These are phyloP conservation scores for Platyura marginata DNA, from an alignment of 1,140 invertebrate genomes.

Conservation along the genomic window DNA sequence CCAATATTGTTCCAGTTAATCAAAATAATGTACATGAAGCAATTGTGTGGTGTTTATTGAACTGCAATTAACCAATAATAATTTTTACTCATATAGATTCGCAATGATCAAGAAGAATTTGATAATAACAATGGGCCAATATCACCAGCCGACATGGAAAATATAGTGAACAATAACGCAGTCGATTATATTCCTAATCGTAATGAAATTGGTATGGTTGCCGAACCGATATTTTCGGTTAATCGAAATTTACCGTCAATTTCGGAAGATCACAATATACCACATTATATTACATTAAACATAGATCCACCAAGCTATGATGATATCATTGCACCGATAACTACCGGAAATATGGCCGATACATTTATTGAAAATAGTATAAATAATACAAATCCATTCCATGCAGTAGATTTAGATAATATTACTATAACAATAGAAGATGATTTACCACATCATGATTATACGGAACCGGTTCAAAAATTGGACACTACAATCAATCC, in stretches of 20 bases:
- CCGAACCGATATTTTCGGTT: slow-evolving; percentile 1
- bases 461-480: background rate
- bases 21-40: background rate
- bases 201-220: slow-evolving; percentile 1
- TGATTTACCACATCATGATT: background rate
- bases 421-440: background rate
- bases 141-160: slow-evolving; percentile 30
- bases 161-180: slow-evolving; percentile 32
- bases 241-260: background rate
- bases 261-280: background rate
- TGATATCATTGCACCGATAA: background rate
- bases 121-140: slow-evolving; percentile 33
- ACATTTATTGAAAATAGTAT: background rate
- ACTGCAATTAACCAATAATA: background rate
- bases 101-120: background rate
- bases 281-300: background rate
- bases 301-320: background rate
- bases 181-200: slow-evolving; percentile 22
- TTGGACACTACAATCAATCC: background rate
- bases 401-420: background rate
- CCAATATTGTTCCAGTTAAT: background rate
- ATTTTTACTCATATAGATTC: background rate
- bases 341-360: background rate
- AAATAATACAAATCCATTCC: background rate
- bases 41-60: background rate